Conservation (phyloP, 2,888 invertebrate genomes). For the Chydorus sphaericus region DNA sequence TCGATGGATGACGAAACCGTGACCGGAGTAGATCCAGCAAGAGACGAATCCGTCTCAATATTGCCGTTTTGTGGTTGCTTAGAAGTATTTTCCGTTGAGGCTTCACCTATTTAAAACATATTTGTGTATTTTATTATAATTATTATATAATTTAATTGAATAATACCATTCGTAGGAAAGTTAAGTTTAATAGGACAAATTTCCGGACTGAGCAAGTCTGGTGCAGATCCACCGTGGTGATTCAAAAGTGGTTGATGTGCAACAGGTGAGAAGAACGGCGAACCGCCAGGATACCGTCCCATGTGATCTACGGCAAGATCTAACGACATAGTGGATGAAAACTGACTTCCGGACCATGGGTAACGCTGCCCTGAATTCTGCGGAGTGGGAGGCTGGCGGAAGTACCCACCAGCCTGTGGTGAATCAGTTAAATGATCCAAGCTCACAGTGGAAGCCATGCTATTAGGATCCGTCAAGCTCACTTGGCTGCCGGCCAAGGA, state of each 20-base stretch:
- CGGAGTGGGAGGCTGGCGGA: neutral
- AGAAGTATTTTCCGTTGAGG: no score
- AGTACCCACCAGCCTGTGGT: slow-evolving; percentile 4
- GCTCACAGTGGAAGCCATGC: neutral
- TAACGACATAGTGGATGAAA: neutral
- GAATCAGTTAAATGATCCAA: slow-evolving; percentile 1
- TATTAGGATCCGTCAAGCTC: neutral
- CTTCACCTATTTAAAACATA: neutral
- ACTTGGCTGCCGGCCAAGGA: slow-evolving; percentile 6
- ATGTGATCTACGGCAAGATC: neutral
- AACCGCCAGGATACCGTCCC: neutral
- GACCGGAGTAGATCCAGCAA: neutral
- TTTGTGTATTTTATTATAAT: neutral
- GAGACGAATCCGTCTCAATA: no score
- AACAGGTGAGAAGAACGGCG: neutral
- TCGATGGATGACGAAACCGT: neutral
- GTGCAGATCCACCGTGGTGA: neutral
- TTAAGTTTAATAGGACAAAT: neutral
- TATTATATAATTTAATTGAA: neutral
- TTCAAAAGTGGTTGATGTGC: neutral
- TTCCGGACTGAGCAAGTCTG: slow-evolving; percentile 2
- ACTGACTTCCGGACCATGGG: neutral
- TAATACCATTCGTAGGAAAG: neutral
- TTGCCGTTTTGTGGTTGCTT: no score
- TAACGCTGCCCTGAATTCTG: no score